Percentiles rank a stretch among this genome's conserved stretches.
Conservation (phyloP, 2,113 vertebrate genomes). For the Pteruthius melanotis region DNA sequence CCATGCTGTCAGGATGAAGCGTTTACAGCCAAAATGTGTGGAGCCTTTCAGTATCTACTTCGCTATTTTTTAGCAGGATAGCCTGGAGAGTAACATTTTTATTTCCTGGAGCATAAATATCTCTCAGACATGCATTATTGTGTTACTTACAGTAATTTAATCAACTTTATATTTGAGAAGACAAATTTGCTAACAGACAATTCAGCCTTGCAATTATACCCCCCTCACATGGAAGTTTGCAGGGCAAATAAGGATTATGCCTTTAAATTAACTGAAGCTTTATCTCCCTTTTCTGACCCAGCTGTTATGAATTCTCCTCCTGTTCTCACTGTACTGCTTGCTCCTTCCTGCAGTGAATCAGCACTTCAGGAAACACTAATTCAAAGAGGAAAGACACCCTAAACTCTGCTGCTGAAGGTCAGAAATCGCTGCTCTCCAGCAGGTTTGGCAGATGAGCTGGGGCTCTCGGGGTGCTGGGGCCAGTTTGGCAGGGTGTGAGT, state of each 20-base stretch:
- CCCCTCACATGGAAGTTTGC: background rate
- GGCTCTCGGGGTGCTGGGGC: background rate
- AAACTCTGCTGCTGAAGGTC: conserved; percentile 19
- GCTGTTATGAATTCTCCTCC: conserved; percentile 35
- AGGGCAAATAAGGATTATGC: conserved; percentile 20
- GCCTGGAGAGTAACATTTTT: background rate
- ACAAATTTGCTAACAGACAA: conserved; percentile 33
- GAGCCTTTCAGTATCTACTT: background rate
- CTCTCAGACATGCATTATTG: background rate
- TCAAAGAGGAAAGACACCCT: conserved; percentile 46
- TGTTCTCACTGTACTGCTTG: conserved; percentile 11
- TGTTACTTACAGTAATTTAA: conserved; percentile 35
- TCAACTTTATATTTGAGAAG: conserved; percentile 40
- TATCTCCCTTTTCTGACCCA: conserved; percentile 45
- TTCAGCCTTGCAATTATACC: conserved; percentile 1
- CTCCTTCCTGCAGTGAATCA: conserved; percentile 57
- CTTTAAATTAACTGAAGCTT: conserved; percentile 42
- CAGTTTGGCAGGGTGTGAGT: background rate
- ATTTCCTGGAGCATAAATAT: conserved; percentile 21
- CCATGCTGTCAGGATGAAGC: background rate
- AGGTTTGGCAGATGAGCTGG: background rate
- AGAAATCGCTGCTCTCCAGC: background rate
- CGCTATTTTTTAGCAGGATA: background rate
- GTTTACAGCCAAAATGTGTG: background rate
- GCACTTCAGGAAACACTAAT: conserved; percentile 55